These are phyloP conservation scores for Anarhynchus alexandrinus DNA, from an alignment of 2,113 vertebrate genomes.

Conservation along the genomic window DNA sequence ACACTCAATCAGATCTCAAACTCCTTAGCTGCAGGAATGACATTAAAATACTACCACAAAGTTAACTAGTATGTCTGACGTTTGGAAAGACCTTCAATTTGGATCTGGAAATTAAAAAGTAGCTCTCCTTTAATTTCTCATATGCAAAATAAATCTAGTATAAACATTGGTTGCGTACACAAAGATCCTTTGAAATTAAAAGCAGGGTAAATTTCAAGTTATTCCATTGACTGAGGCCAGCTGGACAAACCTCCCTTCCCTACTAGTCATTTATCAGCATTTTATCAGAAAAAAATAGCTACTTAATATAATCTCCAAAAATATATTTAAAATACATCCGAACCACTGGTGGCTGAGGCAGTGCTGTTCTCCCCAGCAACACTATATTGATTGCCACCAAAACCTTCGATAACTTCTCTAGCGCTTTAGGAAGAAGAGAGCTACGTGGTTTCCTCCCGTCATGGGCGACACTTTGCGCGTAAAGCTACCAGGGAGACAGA, in stretches of 20 bases:
- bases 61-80: background rate
- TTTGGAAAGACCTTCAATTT: background rate
- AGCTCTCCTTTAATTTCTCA: background rate
- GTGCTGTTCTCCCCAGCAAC: background rate
- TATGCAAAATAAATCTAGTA: background rate
- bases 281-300: background rate
- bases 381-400: background rate
- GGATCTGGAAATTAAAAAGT: background rate
- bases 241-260: background rate
- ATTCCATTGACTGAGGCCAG: background rate
- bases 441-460: rapidly evolving
- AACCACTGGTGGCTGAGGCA: background rate
- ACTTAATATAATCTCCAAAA: background rate
- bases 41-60: background rate
- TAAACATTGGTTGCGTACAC: background rate
- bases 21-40: background rate
- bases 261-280: background rate
- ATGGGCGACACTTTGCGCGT: background rate
- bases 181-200: conserved; percentile 35
- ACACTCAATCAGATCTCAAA: background rate
- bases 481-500: background rate
- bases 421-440: no score
- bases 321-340: background rate
- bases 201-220: conserved; percentile 22
- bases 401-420: background rate